Evolutionary conservation across 1,140 invertebrate genomes (phyloP).

Genomic region (Macrotrachela quadricornifera): DNA sequence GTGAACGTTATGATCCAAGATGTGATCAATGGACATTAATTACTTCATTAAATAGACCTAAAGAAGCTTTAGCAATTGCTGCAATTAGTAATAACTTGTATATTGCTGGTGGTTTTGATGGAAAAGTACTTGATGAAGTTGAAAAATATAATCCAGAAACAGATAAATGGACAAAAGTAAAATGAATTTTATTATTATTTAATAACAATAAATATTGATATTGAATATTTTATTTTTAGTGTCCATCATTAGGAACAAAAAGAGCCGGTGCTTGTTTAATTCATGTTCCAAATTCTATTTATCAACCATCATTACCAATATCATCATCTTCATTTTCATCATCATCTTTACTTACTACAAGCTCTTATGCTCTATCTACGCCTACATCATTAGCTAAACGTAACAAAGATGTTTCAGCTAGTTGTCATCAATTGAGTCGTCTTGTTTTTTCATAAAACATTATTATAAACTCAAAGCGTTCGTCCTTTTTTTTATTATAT

Average conservation of each 20-base stretch:
- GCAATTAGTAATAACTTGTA: slow-evolving; percentile 22
- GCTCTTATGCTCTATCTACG: too few relatives aligned
- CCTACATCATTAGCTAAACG: too few relatives aligned
- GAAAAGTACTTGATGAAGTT: slow-evolving; percentile 27
- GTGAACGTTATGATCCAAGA: slow-evolving; percentile 30
- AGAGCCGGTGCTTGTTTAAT: slow-evolving; percentile 3
- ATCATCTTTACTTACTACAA: too few relatives aligned
- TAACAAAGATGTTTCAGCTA: too few relatives aligned
- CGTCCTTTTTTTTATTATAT: too few relatives aligned
- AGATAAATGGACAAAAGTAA: slow-evolving; percentile 24
- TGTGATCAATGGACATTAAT: slow-evolving; percentile 31
- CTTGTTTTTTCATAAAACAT: too few relatives aligned
- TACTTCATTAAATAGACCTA: slow-evolving; percentile 21
- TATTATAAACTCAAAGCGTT: too few relatives aligned
- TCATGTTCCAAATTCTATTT: not conserved
- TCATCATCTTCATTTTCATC: too few relatives aligned
- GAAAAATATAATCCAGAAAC: slow-evolving; percentile 27
- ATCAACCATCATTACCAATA: too few relatives aligned
- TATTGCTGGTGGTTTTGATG: slow-evolving; percentile 29
- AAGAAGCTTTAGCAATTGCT: slow-evolving; percentile 28
- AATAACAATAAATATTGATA: too few relatives aligned
- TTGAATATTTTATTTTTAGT: not conserved
- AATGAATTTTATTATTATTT: not conserved
- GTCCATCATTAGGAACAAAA: slow-evolving; percentile 2
- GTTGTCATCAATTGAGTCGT: too few relatives aligned